Percentiles rank a stretch among this genome's conserved stretches.
phyloP scores from a whole-genome alignment of 1,140 invertebrate genomes.

The Rhynchophorus ferrugineus region DNA sequence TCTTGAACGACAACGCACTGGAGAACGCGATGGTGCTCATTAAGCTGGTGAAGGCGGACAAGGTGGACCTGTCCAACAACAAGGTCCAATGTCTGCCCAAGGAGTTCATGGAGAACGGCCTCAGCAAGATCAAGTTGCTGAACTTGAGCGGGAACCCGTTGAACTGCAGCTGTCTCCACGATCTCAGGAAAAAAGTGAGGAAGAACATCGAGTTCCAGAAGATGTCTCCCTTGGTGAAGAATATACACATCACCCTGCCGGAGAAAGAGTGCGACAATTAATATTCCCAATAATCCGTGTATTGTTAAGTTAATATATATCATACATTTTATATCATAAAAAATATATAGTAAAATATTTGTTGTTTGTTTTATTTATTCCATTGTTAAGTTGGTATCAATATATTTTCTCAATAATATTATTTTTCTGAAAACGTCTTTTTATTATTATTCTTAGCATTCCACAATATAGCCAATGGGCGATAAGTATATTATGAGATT shows the following conservation, averaged over 20 bases:
- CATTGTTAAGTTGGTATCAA: too few species aligned
- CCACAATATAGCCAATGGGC: too few species aligned
- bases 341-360: too few species aligned
- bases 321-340: too few species aligned
- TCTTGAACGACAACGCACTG: slow-evolving; percentile 25
- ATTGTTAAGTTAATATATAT: too few species aligned
- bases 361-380: too few species aligned
- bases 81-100: slow-evolving; percentile 23
- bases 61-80: slow-evolving; percentile 24
- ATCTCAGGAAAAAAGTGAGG: slow-evolving; percentile 16
- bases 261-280: slow-evolving; percentile 6
- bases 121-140: slow-evolving; percentile 21
- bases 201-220: slow-evolving; percentile 23
- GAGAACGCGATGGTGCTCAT: slow-evolving; percentile 19
- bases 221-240: slow-evolving; percentile 19
- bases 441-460: too few species aligned
- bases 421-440: too few species aligned
- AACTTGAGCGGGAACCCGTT: slow-evolving; percentile 22
- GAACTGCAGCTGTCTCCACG: slow-evolving; percentile 24
- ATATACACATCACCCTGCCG: slow-evolving; percentile 18
- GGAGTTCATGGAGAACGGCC: slow-evolving; percentile 22
- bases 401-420: too few species aligned
- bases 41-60: slow-evolving; percentile 19
- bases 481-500: too few species aligned
- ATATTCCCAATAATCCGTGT: too few species aligned